These are phyloP conservation scores for Ormyrus rosae DNA, from an alignment of 2,888 invertebrate genomes.

Conservation along the genomic window DNA sequence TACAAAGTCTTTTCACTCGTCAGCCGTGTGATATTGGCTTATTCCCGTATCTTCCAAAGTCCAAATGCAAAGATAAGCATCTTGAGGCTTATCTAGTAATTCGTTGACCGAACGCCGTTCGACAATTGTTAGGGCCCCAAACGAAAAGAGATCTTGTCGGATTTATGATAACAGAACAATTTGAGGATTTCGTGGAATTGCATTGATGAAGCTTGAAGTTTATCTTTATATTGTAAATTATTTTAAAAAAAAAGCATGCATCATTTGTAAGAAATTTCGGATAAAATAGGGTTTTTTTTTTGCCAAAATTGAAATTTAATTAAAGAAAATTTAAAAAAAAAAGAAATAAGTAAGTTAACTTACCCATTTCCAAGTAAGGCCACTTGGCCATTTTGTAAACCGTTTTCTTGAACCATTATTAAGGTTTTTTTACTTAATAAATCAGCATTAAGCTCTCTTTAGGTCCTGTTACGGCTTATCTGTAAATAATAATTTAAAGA, in stretches of 20 bases:
- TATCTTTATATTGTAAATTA: background rate
- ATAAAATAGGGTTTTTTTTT: too few species aligned
- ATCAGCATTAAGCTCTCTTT: constrained; percentile 50
- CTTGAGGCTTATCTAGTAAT: background rate
- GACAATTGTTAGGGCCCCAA: background rate
- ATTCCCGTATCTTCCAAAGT: constrained; percentile 18
- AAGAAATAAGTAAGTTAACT: background rate
- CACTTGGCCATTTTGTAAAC: constrained; percentile 60
- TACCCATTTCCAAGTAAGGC: constrained; percentile 58
- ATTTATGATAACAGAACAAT: constrained; percentile 11
- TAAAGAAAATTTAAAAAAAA: too few species aligned
- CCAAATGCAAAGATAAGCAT: constrained; percentile 15
- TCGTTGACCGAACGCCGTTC: background rate
- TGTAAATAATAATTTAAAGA: background rate
- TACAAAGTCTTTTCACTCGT: background rate
- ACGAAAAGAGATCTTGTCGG: background rate
- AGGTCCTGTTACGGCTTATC: background rate
- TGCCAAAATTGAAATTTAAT: too few species aligned
- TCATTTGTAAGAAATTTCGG: background rate
- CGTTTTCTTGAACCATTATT: constrained; percentile 63
- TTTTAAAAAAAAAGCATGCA: background rate
- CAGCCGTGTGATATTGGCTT: background rate
- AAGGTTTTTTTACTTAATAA: constrained; percentile 33
- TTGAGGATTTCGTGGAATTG: background rate
- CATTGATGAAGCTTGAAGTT: constrained; percentile 43